Evolutionary conservation across 2,888 invertebrate genomes (phyloP), one percentile per base, ranked within the genome.

Genomic region (Laothoe populi): DNA sequence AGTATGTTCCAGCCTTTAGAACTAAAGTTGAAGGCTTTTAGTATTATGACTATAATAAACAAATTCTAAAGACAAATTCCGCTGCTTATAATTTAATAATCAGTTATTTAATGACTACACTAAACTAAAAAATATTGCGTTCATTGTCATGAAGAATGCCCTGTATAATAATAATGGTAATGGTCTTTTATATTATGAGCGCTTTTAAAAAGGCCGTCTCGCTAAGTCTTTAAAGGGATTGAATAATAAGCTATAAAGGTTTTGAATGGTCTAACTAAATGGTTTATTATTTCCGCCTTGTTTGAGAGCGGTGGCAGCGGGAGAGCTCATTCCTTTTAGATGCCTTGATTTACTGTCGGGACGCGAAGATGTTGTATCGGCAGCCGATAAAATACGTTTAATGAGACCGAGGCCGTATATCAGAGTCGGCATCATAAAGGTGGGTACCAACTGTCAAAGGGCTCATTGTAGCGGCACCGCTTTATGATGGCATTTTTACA

Each of bases 401-500:
- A 92, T 89, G 88, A 88, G 88, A 78, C 79, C 77, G 81, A 77
- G 81, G 74, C 82, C 86, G 84, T 86, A 84, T 89, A 89, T 88
- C 88, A 85, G 85, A 82, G 90, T 85, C 89, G 91, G 90, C 90
- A 89, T 90, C 88, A 87, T 90, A 88, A 90, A 90, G 88, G 88
- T 84, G 81, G 86, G 84, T 86, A 88, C 85, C 83, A 84, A 88
- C 90, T 92, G 92, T 90, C 92, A 90, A 90, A 91, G 90, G 87
- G 88, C 86, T 89, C 80, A 87, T 90, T 91, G 92, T 90, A 87
- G 81, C 86, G 87, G 87, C 83, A 73, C 75, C 83, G 86, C 88
- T 92, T 90, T 90, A 89, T 88, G 89, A 89, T 90, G 87, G 91
- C 84, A 91, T 91, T 92, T 91, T 92, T 91, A 92, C 89, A 88